These are phyloP conservation scores for Enoplosus armatus DNA, from an alignment of 2,797 vertebrate genomes.

Conservation along the genomic window DNA sequence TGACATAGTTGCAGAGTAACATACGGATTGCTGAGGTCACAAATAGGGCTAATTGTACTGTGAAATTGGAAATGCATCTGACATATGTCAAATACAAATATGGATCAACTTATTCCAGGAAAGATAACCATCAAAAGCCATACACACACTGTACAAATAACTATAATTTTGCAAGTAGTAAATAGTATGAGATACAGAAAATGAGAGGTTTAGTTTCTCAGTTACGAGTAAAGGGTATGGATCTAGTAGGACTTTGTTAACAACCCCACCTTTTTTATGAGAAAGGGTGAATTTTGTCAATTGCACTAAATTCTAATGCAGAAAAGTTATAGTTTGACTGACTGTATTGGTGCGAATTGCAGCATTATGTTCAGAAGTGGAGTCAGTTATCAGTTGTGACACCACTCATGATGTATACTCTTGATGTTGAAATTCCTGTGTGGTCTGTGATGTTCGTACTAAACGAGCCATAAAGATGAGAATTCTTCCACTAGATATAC, in stretches of 20 bases:
- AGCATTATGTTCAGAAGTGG: not conserved
- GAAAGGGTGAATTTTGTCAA: not conserved
- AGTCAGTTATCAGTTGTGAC: not conserved
- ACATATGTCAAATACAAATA: not conserved
- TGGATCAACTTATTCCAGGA: not conserved
- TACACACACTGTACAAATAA: not conserved
- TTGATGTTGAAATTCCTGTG: slow-evolving; percentile 8
- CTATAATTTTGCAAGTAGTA: not conserved
- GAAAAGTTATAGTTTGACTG: not conserved
- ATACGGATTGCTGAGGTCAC: not conserved
- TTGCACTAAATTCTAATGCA: not conserved
- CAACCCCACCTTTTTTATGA: not conserved
- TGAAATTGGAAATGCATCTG: not conserved
- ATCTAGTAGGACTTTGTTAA: not conserved
- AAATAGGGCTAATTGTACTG: not conserved
- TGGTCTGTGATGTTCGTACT: slow-evolving; percentile 10
- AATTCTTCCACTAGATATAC: not conserved
- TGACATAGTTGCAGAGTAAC: not conserved
- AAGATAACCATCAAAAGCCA: not conserved
- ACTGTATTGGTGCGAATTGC: not conserved
- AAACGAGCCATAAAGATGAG: not conserved
- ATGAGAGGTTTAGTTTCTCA: not conserved
- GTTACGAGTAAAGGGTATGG: not conserved
- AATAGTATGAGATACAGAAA: not conserved
- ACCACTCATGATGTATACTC: not conserved